Evolutionary conservation across 2,113 vertebrate species (phyloP).

Genomic region (Nansenia antarctica): DNA sequence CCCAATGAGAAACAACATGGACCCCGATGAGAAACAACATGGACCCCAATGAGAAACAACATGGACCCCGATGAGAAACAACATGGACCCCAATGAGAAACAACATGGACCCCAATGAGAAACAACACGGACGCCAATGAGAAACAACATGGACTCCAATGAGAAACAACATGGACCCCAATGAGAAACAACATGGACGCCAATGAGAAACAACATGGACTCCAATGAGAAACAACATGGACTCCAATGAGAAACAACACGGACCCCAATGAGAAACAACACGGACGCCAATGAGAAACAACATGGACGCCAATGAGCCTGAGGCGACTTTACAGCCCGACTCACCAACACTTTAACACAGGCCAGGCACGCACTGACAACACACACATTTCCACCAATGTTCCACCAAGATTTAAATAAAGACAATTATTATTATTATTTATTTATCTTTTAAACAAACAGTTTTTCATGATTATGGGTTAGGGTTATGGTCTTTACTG

Average conservation of each 20-base stretch:
- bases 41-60: constrained; percentile 50
- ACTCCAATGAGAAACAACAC: constrained; percentile 53
- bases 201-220: no score
- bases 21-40: no score
- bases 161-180: no score
- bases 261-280: no score
- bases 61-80: no score
- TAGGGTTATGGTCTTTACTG: neutral
- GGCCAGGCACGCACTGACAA: neutral
- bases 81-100: no score
- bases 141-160: no score
- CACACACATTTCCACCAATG: neutral
- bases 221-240: no score
- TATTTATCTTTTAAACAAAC: neutral
- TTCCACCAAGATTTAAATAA: neutral
- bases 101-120: constrained; percentile 54
- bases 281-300: no score
- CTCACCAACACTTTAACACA: neutral
- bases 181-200: no score
- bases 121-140: no score
- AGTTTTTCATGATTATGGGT: neutral
- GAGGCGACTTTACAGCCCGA: neutral
- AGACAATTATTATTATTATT: neutral
- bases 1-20: no score
- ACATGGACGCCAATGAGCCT: neutral